Evolutionary conservation across 1,140 invertebrate genomes (phyloP), one percentile per base, ranked within the genome.

Genomic region (Watersipora subatra): DNA sequence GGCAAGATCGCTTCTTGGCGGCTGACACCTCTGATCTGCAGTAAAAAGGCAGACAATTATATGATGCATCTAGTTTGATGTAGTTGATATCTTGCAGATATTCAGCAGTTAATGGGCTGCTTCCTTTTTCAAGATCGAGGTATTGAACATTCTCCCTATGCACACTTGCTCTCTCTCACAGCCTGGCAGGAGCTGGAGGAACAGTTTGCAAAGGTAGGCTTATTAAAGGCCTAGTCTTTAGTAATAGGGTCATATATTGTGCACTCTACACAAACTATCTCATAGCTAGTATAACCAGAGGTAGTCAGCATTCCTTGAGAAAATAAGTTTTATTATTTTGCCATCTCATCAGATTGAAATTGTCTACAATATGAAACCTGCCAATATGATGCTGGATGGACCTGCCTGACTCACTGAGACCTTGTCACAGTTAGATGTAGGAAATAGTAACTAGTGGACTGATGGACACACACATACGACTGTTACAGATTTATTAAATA

Each of bases 31-130:
- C n/a, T n/a, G n/a, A n/a, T n/a, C n/a, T n/a, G n/a, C n/a, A n/a
- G n/a, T n/a, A n/a, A n/a, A n/a, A n/a, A n/a, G n/a, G n/a, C n/a
- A n/a, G n/a, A n/a, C n/a, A n/a, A n/a, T n/a, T n/a, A n/a, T n/a
- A n/a, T n/a, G n/a, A n/a, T n/a, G n/a, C n/a, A n/a, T n/a, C n/a
- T n/a, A n/a, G n/a, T n/a, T n/a, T n/a, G n/a, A n/a, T n/a, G n/a
- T n/a, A n/a, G n/a, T n/a, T n/a, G n/a, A n/a, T n/a, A n/a, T 46
- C n/a, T 46, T 80, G 3, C 73, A 87, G 87, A 88, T 73, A 87
- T 94, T 57, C 91, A 92, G 79, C 86, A 85, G 27, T 77, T 94
- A 67, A 93, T 94, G 91, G 91, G 90, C 30, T 90, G 89, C 69
- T 80, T 94, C 63, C 78, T 93, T 29, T 94, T 88, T 77, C 79